Base-by-base conservation (phyloP, 2,113 vertebrate genomes). In the Mixornis gularis region DNA sequence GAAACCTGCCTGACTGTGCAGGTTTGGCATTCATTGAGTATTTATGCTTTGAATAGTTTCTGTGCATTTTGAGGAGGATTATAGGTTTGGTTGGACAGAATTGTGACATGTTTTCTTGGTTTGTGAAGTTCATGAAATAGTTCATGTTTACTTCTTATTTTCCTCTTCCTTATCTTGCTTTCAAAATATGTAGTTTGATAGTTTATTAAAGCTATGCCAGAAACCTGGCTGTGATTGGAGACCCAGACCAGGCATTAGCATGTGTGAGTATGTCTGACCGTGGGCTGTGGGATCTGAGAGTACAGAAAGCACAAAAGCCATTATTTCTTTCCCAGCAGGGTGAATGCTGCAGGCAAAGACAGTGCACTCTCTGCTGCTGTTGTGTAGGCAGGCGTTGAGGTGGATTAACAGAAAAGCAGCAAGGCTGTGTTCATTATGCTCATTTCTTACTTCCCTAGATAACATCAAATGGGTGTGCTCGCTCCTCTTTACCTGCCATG, bases 101-200 rank as follows among this genome's bases (percentile, higher is more conserved):
- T 24, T 73, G 58, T 87, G 85, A 95, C 79, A 65, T 78, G n/a
- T 81, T 93, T 48, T 79, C 80, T 87, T 22, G 58, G 64, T 74
- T 97, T 93, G 82, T 19, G 8, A 95, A 93, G 32, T 73, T 56
- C 40, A 21, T 80, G 43, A 94, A 93, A 51, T 82, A 74, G 46
- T 89, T 89, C 78, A 44, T 83, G 52, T 51, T 62, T 78, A 65
- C 56, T 26, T 87, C 73, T n/a, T 62, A 41, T 89, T 62, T 64
- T 68, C 24, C 38, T 90, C 9, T 41, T 87, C 71, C 66, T 72
- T 27, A 27, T 30, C 46, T 91, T 87, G 63, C 51, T 87, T 94
- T 87, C 26, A 59, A 34, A 80, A 78, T 60, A 85, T 46, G 64
- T 65, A 81, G 64, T 83, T 95, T 60, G 43, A 43, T 89, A 59